A percentile compares a stretch with the other conserved stretches of the same genome.
Conservation (phyloP, 2,113 vertebrate species). For the Eublepharis macularius region DNA sequence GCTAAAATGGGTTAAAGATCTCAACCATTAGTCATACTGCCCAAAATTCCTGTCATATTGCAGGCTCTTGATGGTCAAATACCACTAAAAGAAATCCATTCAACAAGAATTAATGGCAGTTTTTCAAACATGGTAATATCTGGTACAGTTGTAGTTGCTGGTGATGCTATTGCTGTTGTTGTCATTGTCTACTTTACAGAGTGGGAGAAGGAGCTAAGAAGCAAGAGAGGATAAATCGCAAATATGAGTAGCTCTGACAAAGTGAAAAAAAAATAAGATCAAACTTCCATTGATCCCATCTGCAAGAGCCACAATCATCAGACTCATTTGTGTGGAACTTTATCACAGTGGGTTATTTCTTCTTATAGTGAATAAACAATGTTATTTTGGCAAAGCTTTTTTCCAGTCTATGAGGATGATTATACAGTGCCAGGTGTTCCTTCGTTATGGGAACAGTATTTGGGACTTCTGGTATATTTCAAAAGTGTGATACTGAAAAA, state of each 20-base stretch:
- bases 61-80: conserved; percentile 21
- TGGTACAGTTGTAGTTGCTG: conserved; percentile 36
- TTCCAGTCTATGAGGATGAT: not conserved
- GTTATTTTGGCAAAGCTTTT: not conserved
- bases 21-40: no score
- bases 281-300: not conserved
- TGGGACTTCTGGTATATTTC: not conserved
- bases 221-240: no score
- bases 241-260: no score
- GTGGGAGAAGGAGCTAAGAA: no score
- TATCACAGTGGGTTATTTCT: not conserved
- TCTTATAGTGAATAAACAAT: not conserved
- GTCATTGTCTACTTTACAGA: no score
- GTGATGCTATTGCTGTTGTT: no score
- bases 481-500: not conserved
- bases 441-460: not conserved
- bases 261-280: not conserved
- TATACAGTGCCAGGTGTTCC: no score
- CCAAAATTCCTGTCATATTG: no score
- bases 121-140: conserved; percentile 9
- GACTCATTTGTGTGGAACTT: not conserved
- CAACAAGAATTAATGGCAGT: not conserved
- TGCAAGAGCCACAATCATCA: not conserved
- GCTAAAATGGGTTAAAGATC: no score
- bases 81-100: conserved; percentile 11